Evolutionary conservation across 2,888 invertebrate species (phyloP).

Genomic region (Drosophila tanythrix): DNA sequence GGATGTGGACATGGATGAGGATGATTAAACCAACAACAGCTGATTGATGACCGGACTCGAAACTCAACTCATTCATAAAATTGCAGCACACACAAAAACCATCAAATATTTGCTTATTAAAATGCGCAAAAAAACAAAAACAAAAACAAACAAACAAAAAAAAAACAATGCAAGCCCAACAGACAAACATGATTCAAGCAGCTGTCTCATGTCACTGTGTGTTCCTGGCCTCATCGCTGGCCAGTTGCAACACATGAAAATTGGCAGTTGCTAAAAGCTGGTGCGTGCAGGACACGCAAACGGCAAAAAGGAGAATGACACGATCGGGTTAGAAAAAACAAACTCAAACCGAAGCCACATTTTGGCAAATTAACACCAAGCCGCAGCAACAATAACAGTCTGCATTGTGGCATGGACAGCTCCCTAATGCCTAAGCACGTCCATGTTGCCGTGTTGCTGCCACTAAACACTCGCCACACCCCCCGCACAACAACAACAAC

Average conservation of each 20-base stretch:
- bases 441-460: conserved; percentile 68
- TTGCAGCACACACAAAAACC: conserved; percentile 39
- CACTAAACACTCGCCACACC: conserved; percentile 75
- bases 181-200: conserved; percentile 67
- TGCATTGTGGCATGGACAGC: conserved; percentile 46
- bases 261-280: conserved; percentile 51
- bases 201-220: conserved; percentile 52
- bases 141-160: background rate
- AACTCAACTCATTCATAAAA: conserved; percentile 64
- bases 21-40: conserved; percentile 62
- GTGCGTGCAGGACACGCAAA: conserved; percentile 67
- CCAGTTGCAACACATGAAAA: conserved; percentile 76
- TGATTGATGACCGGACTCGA: conserved; percentile 63
- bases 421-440: conserved; percentile 80
- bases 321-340: conserved; percentile 54
- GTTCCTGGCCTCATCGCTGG: background rate
- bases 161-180: conserved; percentile 13
- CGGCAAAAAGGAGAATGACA: conserved; percentile 53
- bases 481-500: conserved; percentile 22
- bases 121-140: conserved; percentile 42
- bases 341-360: conserved; percentile 59
- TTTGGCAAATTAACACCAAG: conserved; percentile 75
- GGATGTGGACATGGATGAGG: background rate
- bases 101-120: conserved; percentile 79
- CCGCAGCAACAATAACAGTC: conserved; percentile 17